Evolutionary conservation across 2,113 vertebrate genomes (phyloP).

Genomic region (Oceanites oceanicus): DNA sequence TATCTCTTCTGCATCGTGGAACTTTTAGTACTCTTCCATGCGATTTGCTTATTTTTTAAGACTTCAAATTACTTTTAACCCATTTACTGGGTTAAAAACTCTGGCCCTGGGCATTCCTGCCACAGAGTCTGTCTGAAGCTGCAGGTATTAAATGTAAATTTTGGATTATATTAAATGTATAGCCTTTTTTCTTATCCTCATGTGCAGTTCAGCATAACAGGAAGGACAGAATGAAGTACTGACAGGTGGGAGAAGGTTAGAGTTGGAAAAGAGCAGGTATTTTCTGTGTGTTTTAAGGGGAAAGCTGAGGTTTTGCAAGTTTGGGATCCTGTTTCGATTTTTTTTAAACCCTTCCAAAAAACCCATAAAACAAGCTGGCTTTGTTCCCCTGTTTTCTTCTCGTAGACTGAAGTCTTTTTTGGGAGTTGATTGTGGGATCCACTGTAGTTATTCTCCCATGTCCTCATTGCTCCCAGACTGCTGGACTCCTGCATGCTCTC

Average conservation of each 20-base stretch:
- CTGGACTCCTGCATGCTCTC: background rate
- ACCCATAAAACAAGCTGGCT: background rate
- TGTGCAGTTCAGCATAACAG: background rate
- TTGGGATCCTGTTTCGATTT: background rate
- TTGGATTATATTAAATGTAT: background rate
- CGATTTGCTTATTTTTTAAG: slow-evolving; percentile 27
- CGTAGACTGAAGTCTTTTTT: background rate
- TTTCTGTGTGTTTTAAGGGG: background rate
- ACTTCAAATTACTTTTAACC: slow-evolving; percentile 18
- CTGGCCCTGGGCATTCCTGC: background rate
- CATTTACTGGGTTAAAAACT: background rate
- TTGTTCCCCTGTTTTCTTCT: background rate
- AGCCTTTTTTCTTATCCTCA: background rate
- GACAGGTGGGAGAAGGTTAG: background rate
- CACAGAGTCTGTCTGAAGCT: background rate
- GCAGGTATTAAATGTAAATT: background rate
- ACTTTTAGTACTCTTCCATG: slow-evolving; percentile 55
- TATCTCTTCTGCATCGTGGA: slow-evolving; percentile 17
- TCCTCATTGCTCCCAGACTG: background rate
- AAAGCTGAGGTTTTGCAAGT: background rate
- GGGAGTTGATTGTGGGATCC: background rate
- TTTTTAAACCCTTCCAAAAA: background rate
- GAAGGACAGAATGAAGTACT: background rate
- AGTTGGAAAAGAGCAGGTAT: background rate
- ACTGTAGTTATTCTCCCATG: background rate